Conservation (phyloP, 2,797 vertebrate species). For the Pampus argenteus region DNA sequence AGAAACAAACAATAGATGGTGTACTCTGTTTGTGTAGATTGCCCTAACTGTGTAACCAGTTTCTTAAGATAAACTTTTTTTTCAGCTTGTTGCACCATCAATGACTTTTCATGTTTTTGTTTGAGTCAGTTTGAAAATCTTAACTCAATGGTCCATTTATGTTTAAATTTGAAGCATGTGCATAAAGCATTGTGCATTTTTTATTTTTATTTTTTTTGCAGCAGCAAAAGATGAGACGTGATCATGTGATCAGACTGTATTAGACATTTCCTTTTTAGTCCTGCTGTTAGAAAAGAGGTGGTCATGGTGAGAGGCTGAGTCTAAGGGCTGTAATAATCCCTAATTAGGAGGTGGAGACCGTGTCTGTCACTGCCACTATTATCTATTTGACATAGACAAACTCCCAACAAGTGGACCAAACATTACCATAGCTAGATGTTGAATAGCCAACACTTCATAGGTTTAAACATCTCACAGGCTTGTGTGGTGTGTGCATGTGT, state of each 20-base stretch:
- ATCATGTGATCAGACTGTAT: constrained; percentile 22
- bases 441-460: constrained; percentile 51
- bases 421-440: constrained; percentile 32
- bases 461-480: constrained; percentile 74
- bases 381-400: constrained; percentile 19
- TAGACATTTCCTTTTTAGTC: constrained; percentile 42
- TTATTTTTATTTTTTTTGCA: too few relatives aligned
- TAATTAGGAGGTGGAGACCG: constrained; percentile 42
- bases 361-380: constrained; percentile 29
- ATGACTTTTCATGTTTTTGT: not conserved
- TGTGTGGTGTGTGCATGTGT: constrained; percentile 75
- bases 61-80: constrained; percentile 7
- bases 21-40: not conserved
- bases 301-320: constrained; percentile 24
- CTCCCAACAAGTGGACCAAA: constrained; percentile 21
- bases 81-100: not conserved
- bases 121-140: not conserved
- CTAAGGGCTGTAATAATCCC: constrained; percentile 22
- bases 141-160: not conserved
- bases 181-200: constrained; percentile 16
- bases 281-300: constrained; percentile 13
- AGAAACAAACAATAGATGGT: not conserved
- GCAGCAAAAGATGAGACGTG: constrained; percentile 5
- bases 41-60: not conserved
- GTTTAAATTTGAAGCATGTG: constrained; percentile 12